Base-by-base conservation (phyloP, 1,140 invertebrate species). In the Apocrypta bakeri region DNA sequence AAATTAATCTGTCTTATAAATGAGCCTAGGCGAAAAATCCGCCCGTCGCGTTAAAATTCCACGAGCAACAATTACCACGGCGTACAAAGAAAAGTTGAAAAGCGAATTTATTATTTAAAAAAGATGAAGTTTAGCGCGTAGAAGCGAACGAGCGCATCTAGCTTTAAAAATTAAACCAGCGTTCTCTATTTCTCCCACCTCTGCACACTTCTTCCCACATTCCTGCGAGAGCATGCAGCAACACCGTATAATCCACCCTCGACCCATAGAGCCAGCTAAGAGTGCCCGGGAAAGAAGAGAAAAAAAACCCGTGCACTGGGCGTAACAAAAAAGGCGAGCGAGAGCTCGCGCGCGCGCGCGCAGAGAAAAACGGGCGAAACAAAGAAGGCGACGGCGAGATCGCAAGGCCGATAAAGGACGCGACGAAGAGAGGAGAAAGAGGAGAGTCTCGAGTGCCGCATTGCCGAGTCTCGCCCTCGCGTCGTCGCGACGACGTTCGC, bases 381-480 rank as follows among this genome's bases (percentile, higher is more conserved):
- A 80, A 73, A 79, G 73, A 75, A 24, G 78, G 78, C 31, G 69
- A 33, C 42, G 66, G 71, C 64, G 61, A 68, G 78, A 56, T 86
- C 86, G 86, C 85, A 56, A 42, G 87, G 79, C 79, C 56, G 66
- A 76, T 81, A 66, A 66, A 66, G 79, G 61, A 81, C 40, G 77
- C 66, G 29, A 79, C 79, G 79, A 87, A 85, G 87, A 87, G 85
- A 85, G 86, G 69, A 81, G 80, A 33, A 84, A 86, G 79, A 86
- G 88, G 78, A 74, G 86, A 88, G 88, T 89, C 87, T 89, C 88
- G 88, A 88, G 88, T 89, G 85, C 85, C 85, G 75, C 83, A 81
- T 76, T 84, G 77, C 74, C 56, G 79, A 61, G 69, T 11, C 63
- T 79, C 75, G 66, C 66, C 40, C 76, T 37, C 63, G 31, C 74